Conservation (phyloP, 2,797 vertebrate genomes). For the Diplodus sargus region DNA sequence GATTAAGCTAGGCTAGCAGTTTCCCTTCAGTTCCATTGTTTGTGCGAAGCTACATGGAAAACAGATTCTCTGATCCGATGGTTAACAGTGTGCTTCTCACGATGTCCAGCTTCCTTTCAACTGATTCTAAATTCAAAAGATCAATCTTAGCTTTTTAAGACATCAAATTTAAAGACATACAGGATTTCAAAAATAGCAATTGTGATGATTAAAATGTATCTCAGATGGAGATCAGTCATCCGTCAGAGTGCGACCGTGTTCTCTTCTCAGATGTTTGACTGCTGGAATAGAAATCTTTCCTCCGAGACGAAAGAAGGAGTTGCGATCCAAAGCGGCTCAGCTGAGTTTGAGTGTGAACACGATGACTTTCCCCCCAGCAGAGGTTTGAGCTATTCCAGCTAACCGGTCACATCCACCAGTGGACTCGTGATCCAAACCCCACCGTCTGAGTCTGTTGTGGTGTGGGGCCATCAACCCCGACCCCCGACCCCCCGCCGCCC, state of each 20-base stretch:
- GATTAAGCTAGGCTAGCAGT: background rate
- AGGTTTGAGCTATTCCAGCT: slow-evolving; percentile 33
- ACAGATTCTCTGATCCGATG: background rate
- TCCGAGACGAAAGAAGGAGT: slow-evolving; percentile 7
- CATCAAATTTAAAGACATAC: slow-evolving; percentile 62
- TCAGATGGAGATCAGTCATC: slow-evolving; percentile 60
- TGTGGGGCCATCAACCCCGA: background rate
- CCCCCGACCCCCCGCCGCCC: background rate
- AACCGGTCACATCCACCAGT: slow-evolving; percentile 30
- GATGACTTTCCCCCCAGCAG: slow-evolving; percentile 26
- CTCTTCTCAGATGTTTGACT: background rate
- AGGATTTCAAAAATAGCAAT: slow-evolving; percentile 49
- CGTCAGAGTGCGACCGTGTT: slow-evolving; percentile 68
- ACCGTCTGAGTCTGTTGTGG: slow-evolving; percentile 22
- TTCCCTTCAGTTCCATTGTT: background rate
- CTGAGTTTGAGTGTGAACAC: slow-evolving; percentile 20
- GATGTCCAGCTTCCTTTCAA: slow-evolving; percentile 10
- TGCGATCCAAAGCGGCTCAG: background rate
- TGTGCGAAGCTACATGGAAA: slow-evolving; percentile 22
- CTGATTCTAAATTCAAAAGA: background rate
- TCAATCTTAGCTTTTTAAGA: slow-evolving; percentile 26
- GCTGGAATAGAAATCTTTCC: slow-evolving; percentile 20
- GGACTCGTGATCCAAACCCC: slow-evolving; percentile 15
- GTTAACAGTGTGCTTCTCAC: background rate
- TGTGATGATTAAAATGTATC: slow-evolving; percentile 27